These are phyloP conservation scores for Pteria penguin DNA, from an alignment of 2,888 invertebrate genomes.

Conservation along the genomic window DNA sequence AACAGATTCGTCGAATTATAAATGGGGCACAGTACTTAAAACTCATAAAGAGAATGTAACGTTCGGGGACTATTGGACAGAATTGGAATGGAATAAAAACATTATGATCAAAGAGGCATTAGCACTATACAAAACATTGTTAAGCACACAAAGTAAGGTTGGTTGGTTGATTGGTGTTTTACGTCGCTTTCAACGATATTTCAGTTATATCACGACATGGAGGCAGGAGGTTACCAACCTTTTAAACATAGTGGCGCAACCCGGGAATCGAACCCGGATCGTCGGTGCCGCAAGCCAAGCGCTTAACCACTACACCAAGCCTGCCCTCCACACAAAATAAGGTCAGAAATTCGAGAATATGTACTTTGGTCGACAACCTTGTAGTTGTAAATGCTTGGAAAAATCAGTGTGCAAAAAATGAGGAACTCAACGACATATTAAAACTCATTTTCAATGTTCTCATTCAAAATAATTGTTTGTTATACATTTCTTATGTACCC, in stretches of 20 bases:
- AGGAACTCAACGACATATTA: background rate
- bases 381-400: background rate
- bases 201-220: no score
- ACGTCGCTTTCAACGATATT: no score
- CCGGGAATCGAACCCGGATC: no score
- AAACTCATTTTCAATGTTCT: background rate
- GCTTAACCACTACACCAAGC: background rate
- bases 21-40: background rate
- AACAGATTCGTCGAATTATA: conserved; percentile 14
- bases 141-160: background rate
- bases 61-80: conserved; percentile 1
- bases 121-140: background rate
- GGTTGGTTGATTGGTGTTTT: no score
- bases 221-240: no score
- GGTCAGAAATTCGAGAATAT: background rate
- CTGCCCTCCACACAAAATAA: background rate
- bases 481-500: background rate
- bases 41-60: background rate
- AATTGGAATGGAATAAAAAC: no score
- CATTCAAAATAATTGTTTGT: background rate
- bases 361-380: background rate
- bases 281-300: no score
- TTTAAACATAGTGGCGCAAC: no score
- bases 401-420: background rate
- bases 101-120: conserved; percentile 14